Percentiles rank a stretch among this genome's conserved stretches.
phyloP scores from a whole-genome alignment of 2,797 vertebrate species.

The Pagetopsis macropterus region DNA sequence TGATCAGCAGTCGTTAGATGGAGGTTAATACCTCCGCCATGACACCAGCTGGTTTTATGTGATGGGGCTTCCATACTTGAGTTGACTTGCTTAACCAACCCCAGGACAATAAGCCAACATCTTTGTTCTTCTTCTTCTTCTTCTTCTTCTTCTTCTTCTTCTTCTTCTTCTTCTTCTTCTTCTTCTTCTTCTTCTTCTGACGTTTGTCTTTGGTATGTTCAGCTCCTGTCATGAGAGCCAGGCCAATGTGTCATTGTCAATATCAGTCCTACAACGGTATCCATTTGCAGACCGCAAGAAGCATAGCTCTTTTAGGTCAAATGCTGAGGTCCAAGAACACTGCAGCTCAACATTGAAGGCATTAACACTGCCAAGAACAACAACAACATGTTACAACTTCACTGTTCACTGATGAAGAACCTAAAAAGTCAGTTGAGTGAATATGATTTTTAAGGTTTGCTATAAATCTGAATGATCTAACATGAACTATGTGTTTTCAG shows the following conservation, averaged over 20 bases:
- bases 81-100: not conserved
- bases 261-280: too few relatives aligned
- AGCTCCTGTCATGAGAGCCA: too few relatives aligned
- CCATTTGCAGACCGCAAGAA: too few relatives aligned
- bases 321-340: too few relatives aligned
- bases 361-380: too few relatives aligned
- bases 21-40: not conserved
- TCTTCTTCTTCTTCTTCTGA: too few relatives aligned
- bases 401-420: not conserved
- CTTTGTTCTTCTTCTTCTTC: not conserved
- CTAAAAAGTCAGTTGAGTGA: not conserved
- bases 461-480: conserved; percentile 7
- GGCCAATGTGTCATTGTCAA: too few relatives aligned
- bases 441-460: not conserved
- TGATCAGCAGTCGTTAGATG: not conserved
- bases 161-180: not conserved
- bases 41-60: not conserved
- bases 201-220: too few relatives aligned
- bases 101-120: not conserved
- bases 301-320: too few relatives aligned
- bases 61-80: not conserved
- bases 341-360: too few relatives aligned
- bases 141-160: too few relatives aligned
- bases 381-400: too few relatives aligned
- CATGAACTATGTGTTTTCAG: conserved; percentile 74